Percentiles rank a stretch among this genome's conserved stretches.
Conservation (phyloP, 2,113 vertebrate species). For the Phylloscopus trochilus region DNA sequence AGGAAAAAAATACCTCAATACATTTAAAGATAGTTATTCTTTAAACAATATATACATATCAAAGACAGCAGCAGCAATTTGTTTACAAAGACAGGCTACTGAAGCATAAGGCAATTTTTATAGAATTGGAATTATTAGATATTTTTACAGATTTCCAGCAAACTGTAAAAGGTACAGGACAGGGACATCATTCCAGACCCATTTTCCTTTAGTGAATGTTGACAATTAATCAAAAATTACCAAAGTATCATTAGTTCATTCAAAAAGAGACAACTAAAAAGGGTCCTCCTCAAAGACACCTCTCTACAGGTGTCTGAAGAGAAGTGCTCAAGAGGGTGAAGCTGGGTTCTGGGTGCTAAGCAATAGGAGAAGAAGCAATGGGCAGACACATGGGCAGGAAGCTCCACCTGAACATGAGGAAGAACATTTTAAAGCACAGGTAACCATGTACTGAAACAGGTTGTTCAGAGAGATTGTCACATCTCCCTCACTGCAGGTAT, state of each 20-base stretch:
- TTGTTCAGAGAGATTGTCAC: fast-evolving
- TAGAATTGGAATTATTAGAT: background rate
- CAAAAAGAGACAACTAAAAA: background rate
- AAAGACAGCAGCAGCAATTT: background rate
- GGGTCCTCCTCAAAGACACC: background rate
- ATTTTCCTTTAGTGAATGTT: background rate
- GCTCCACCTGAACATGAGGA: background rate
- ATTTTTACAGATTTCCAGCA: background rate
- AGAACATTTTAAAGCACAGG: background rate
- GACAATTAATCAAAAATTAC: background rate
- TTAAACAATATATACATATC: background rate
- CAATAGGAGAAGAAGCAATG: background rate
- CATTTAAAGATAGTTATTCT: background rate
- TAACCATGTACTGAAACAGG: background rate
- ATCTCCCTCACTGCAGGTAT: background rate
- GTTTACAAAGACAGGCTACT: background rate
- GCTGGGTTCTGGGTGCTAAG: background rate
- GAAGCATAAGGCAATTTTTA: background rate
- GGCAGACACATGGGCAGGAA: background rate
- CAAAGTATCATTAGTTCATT: background rate
- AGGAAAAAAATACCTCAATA: background rate
- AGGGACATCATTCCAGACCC: background rate
- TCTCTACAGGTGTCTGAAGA: background rate
- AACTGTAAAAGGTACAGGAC: background rate
- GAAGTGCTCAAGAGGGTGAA: background rate